Evolutionary conservation across 2,113 vertebrate genomes (phyloP).

Genomic region (Elaphurus davidianus): DNA sequence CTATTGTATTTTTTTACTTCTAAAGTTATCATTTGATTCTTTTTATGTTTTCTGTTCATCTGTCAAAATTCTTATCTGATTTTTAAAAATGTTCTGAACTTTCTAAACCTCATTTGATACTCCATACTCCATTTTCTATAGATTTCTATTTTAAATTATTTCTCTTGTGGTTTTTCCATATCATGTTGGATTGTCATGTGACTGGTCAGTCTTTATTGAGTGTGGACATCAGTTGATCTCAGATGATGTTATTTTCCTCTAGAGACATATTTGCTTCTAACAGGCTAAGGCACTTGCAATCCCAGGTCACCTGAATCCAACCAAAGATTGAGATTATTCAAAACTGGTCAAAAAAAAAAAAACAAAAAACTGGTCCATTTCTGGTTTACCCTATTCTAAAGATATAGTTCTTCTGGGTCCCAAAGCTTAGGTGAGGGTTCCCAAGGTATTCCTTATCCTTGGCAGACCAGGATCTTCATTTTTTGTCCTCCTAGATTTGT

Average conservation of each 20-base stretch:
- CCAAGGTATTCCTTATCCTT: neutral
- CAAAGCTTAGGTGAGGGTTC: neutral
- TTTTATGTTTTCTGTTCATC: neutral
- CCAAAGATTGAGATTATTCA: neutral
- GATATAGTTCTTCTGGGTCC: neutral
- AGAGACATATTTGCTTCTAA: neutral
- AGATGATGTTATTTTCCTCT: neutral
- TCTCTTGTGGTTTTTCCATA: neutral
- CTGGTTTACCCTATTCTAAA: neutral
- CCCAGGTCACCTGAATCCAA: neutral
- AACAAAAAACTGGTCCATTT: neutral
- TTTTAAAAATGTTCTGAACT: neutral
- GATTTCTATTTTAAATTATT: neutral
- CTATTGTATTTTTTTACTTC: neutral
- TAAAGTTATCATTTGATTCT: neutral
- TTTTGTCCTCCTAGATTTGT: neutral
- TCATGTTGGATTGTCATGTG: neutral
- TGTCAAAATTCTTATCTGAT: neutral
- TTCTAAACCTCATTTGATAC: neutral
- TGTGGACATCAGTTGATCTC: neutral
- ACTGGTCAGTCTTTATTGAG: neutral
- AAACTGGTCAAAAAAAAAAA: neutral
- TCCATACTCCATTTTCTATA: neutral
- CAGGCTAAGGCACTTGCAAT: neutral
- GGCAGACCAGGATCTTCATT: neutral